phyloP scores from a whole-genome alignment of 2,888 invertebrate genomes.

The Merodon equestris region DNA sequence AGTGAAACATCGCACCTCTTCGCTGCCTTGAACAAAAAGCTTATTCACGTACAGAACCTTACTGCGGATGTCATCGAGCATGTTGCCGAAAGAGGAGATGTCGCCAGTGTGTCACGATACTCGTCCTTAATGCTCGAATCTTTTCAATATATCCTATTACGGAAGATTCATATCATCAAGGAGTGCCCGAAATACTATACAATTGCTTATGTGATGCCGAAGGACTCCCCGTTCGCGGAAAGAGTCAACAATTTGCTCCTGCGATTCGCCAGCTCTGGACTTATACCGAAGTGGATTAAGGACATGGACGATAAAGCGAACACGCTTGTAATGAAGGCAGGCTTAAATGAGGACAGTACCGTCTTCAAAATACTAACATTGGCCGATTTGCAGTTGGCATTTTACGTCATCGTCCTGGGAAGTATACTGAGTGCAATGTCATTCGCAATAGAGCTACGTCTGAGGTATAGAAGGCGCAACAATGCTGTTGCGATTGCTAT shows the following conservation, averaged over 20 bases:
- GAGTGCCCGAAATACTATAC: conserved; percentile 78
- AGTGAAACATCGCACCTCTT: conserved; percentile 76
- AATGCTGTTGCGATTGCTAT: too few species aligned
- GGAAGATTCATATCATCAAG: conserved; percentile 74
- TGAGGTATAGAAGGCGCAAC: not conserved
- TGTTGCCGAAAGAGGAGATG: conserved; percentile 72
- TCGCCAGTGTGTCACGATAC: conserved; percentile 75
- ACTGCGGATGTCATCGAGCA: conserved; percentile 73
- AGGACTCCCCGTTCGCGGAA: conserved; percentile 76
- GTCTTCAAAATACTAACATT: conserved; percentile 74
- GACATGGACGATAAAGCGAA: conserved; percentile 73
- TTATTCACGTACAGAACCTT: conserved; percentile 71
- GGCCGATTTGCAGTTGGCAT: conserved; percentile 77
- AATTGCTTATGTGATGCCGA: conserved; percentile 76
- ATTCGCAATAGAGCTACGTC: conserved; percentile 70
- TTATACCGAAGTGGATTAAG: conserved; percentile 77
- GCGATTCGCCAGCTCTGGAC: conserved; percentile 74
- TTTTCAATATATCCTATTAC: conserved; percentile 70
- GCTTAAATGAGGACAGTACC: conserved; percentile 48
- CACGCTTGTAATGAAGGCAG: conserved; percentile 65
- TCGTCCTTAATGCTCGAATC: conserved; percentile 75
- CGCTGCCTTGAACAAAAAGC: conserved; percentile 74
- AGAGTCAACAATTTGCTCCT: conserved; percentile 75
- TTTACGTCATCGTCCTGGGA: conserved; percentile 76
- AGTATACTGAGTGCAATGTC: conserved; percentile 70